A percentile compares a stretch with the other conserved stretches of the same genome.
These are phyloP conservation scores for Priocnemis perturbator DNA, from an alignment of 2,888 invertebrate species.

Conservation along the genomic window DNA sequence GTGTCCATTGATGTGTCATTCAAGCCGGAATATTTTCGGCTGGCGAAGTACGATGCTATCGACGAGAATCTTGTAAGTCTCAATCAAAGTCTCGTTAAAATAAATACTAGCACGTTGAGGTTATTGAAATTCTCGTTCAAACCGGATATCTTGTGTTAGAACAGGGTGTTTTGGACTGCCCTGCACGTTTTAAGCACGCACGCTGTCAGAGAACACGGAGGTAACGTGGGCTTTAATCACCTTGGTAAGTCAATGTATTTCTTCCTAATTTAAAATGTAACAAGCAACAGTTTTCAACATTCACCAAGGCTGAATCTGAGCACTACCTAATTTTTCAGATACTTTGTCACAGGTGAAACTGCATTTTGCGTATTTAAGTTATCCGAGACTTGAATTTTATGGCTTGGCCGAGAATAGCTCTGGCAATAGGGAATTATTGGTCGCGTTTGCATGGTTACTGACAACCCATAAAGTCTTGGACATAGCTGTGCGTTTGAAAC, in stretches of 20 bases:
- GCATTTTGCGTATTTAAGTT: constrained; percentile 67
- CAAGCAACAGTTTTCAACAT: background rate
- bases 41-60: constrained; percentile 68
- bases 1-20: constrained; percentile 59
- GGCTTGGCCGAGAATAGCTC: constrained; percentile 51
- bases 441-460: constrained; percentile 72
- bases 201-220: constrained; percentile 41
- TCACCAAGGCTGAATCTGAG: background rate
- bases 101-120: constrained; percentile 22
- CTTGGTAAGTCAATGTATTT: constrained; percentile 45
- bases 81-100: constrained; percentile 7
- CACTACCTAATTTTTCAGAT: constrained; percentile 45
- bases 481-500: constrained; percentile 49
- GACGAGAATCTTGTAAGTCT: constrained; percentile 67
- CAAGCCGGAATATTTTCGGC: constrained; percentile 70
- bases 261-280: background rate
- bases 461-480: constrained; percentile 61
- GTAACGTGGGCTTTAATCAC: constrained; percentile 45
- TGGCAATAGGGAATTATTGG: constrained; percentile 66
- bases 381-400: constrained; percentile 70
- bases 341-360: constrained; percentile 64
- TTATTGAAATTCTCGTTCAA: constrained; percentile 5
- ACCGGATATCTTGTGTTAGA: constrained; percentile 36
- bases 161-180: constrained; percentile 59
- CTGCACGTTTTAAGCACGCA: constrained; percentile 57